Percentiles rank a stretch among this genome's conserved stretches.
Evolutionary conservation across 1,140 invertebrate genomes (phyloP).

Genomic region (Pseudomyrmex sp.): DNA sequence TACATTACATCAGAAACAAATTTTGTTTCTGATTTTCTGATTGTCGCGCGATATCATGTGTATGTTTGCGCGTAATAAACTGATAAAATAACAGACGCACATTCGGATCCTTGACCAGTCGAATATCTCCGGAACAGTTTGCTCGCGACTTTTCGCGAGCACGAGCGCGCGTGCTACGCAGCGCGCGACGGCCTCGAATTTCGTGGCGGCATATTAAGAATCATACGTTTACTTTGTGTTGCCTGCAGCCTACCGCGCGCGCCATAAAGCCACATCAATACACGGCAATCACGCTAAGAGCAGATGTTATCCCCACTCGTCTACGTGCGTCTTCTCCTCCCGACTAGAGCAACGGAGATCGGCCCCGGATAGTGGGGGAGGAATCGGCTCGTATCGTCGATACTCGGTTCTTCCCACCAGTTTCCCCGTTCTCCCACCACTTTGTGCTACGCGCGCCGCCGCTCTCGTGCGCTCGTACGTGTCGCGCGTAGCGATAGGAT

Average conservation of each 20-base stretch:
- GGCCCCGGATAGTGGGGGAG: conserved; percentile 17
- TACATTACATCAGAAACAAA: too few relatives aligned
- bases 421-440: not conserved
- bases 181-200: conserved; percentile 63
- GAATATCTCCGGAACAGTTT: conserved; percentile 40
- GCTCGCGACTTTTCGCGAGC: conserved; percentile 39
- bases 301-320: conserved; percentile 81
- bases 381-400: conserved; percentile 69
- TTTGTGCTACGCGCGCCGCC: conserved; percentile 9
- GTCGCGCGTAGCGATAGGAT: conserved; percentile 10
- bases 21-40: too few relatives aligned
- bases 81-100: conserved; percentile 5
- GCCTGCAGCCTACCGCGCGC: conserved; percentile 73
- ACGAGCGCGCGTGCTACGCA: conserved; percentile 8
- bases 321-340: conserved; percentile 33
- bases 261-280: conserved; percentile 83
- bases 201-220: conserved; percentile 63
- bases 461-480: conserved; percentile 18
- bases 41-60: not conserved
- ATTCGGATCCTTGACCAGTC: conserved; percentile 36
- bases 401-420: conserved; percentile 55
- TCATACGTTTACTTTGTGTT: conserved; percentile 77
- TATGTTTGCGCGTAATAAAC: not conserved
- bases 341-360: conserved; percentile 50
- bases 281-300: conserved; percentile 84